These are phyloP conservation scores for Heliangelus exortis DNA, from an alignment of 2,797 vertebrate genomes.

Conservation along the genomic window DNA sequence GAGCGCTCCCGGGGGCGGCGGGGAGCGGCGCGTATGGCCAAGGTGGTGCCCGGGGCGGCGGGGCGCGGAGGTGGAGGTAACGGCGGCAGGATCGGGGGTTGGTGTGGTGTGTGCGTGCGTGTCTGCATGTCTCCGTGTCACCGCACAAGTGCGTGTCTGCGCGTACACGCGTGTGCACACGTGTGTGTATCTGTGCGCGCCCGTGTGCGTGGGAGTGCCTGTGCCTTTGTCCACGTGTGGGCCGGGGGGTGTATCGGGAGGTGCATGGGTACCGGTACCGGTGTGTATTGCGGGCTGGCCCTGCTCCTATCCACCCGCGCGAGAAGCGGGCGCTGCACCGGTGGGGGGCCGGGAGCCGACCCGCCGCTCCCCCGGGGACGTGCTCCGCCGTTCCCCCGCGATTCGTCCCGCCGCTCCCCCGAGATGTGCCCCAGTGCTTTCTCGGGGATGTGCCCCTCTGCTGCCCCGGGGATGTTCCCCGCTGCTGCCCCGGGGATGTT, in stretches of 20 bases:
- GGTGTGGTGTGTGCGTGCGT: not conserved
- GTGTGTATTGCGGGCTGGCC: not conserved
- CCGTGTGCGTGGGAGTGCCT: not conserved
- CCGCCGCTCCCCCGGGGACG: not conserved
- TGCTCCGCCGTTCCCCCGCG: not conserved
- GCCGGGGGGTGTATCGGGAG: not conserved
- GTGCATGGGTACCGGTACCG: too few species aligned
- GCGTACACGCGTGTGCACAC: not conserved
- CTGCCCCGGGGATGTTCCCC: too few species aligned
- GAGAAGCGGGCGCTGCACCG: not conserved
- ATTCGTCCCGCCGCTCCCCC: not conserved
- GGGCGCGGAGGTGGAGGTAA: conserved; percentile 42
- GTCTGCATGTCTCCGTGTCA: not conserved
- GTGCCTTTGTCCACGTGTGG: not conserved
- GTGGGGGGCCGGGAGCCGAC: not conserved
- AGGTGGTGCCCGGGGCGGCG: conserved; percentile 18
- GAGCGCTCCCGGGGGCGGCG: not conserved
- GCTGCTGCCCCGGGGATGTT: too few species aligned
- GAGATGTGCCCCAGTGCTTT: too few species aligned
- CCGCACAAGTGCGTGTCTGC: not conserved
- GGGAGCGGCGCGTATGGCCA: conserved; percentile 31
- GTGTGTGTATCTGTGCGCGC: not conserved
- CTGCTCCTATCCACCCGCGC: not conserved
- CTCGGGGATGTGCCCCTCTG: too few species aligned
- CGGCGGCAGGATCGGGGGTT: not conserved